Base-by-base conservation (phyloP, 2,113 vertebrate species). In the Cyanoderma ruficeps region DNA sequence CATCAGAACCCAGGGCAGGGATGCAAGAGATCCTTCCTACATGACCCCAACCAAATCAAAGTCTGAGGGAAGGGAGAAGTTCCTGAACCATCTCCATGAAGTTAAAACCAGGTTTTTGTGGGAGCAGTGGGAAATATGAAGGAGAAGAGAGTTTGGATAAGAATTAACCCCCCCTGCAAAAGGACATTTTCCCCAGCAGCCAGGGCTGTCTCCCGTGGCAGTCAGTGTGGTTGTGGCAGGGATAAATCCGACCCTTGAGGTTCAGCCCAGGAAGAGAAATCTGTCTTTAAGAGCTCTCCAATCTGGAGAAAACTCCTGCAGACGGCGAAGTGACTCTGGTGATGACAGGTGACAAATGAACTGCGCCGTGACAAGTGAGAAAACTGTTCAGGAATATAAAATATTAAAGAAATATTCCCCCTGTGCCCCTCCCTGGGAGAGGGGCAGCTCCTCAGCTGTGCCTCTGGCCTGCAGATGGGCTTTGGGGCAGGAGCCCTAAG, bases 261-360 rank as follows among this genome's bases (percentile, higher is more conserved):
- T 56, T 90, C 74, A 84, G 50, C 41, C 30, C 55, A 27, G 63
- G 15, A 41, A 81, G 63, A 95, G 65, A 91, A 95, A 96, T 95
- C 49, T 90, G 47, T 57, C 92, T 75, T 87, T 88, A 90, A 92
- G 87, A 88, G 41, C 82, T 22, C 76, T 96, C 81, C 89, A 95
- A 69, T 96, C 94, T 95, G 84, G 71, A 94, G 82, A 68, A 77
- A 94, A 93, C n/a, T 71, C 61, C 47, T 83, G 65, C 89, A 93
- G 93, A 97, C 53, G 47, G 94, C 44, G 4, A 86, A 96, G 89
- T 65, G 80, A 79, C 57, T 96, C 53, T 44, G 80, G 65, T 69
- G 96, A 85, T 96, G 96, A 93, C 95, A 89, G 85, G 87, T 96
- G 95, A 96, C 91, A 93, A 97, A 96, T 76, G 94, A 89, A 96